Evolutionary conservation across 2,113 vertebrate genomes (phyloP).

Genomic region (Chrysemys picta): DNA sequence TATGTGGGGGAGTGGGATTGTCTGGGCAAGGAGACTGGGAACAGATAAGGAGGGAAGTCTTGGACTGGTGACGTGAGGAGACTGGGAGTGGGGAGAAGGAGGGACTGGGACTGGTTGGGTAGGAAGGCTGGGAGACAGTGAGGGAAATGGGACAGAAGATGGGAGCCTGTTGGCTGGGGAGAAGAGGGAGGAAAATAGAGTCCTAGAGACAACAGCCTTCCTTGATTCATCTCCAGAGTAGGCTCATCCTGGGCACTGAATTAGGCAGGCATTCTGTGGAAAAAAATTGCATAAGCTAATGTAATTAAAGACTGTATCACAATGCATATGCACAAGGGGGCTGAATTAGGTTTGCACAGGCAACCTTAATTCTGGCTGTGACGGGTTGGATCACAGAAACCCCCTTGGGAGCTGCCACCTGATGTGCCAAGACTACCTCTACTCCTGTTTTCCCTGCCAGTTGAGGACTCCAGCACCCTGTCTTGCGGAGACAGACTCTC

Average conservation of each 20-base stretch:
- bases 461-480: no score
- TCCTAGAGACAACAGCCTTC: background rate
- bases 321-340: background rate
- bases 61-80: background rate
- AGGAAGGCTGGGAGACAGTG: background rate
- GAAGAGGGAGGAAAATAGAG: background rate
- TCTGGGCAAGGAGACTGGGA: background rate
- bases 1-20: background rate
- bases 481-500: no score
- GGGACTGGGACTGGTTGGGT: background rate
- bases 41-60: background rate
- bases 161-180: background rate
- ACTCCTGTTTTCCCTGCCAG: no score
- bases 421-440: no score
- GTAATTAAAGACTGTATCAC: background rate
- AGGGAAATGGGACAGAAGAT: background rate
- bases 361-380: background rate
- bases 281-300: background rate
- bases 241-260: background rate
- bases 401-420: no score
- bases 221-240: background rate
- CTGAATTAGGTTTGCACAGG: background rate
- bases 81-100: background rate
- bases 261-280: no score
- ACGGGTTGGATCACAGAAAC: no score